A percentile compares a stretch with the other conserved stretches of the same genome.
Conservation (phyloP, 2,797 vertebrate species). For the Melanogrammus aeglefinus region DNA sequence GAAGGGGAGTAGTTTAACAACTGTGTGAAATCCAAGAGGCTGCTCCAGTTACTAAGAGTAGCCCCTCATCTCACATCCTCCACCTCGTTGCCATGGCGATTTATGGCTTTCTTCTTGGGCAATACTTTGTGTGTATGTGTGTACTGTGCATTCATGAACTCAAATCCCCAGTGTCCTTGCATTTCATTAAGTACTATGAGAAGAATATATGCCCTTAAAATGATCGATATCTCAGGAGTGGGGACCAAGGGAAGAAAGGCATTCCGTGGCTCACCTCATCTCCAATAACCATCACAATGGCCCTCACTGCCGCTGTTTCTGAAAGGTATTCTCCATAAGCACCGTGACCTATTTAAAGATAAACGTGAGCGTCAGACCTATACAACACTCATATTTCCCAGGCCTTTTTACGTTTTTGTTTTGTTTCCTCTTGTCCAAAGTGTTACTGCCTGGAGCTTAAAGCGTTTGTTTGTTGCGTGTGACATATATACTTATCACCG, state of each 20-base stretch:
- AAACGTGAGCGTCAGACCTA: background rate
- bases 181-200: background rate
- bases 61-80: slow-evolving; percentile 17
- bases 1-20: slow-evolving; percentile 33
- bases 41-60: slow-evolving; percentile 17
- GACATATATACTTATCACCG: background rate
- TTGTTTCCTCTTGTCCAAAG: background rate
- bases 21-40: slow-evolving; percentile 17
- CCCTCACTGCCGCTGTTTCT: background rate
- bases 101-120: background rate
- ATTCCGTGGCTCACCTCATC: background rate
- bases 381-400: background rate
- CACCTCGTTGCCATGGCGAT: background rate
- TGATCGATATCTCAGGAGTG: background rate
- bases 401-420: background rate
- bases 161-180: background rate
- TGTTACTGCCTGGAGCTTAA: background rate
- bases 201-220: background rate
- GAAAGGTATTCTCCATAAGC: background rate
- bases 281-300: background rate
- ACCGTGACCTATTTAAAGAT: background rate
- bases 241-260: background rate
- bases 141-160: background rate
- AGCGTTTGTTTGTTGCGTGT: background rate
- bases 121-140: background rate